Base-by-base conservation (phyloP, 2,113 vertebrate species). In the Athene cunicularia region DNA sequence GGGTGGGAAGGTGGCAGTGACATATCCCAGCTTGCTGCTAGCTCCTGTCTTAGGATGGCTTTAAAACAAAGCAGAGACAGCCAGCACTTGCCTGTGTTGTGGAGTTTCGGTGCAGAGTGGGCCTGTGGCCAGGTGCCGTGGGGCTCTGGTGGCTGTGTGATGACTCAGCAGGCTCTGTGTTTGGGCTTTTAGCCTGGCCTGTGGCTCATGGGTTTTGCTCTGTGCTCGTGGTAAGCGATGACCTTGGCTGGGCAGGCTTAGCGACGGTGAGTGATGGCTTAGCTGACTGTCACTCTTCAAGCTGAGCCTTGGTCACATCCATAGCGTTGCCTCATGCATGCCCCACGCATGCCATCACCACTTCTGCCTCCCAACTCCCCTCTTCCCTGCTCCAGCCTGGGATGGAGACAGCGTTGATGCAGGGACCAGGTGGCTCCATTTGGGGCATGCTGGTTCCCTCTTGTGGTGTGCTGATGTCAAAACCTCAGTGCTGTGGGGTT, bases 391-490 rank as follows among this genome's bases (percentile, higher is more conserved):
- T 81, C 43, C 64, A 52, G 53, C 85, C 67, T n/a, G 70, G 84
- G 24, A 15, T 66, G 35, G 67, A 52, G 50, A 2, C 39, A 5
- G 58, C 2, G 17, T 43, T 63, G 72, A 5, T 2, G 35, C 26
- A 27, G 84, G 66, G 59, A 64, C 27, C 1, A 0, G 52, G 73
- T 17, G 39, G 47, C 75, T 83, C 52, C 13, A 2, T 90, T 60
- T 12, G 53, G 80, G 76, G 86, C 55, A 10, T 75, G 72, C 39
- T 95, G 86, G 32, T 95, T 96, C 93, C 93, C 84, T 76, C 96
- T 95, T 66, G 79, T 43, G 94, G 92, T 74, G 55, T 17, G 8
- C 64, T 88, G 71, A 12, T 86, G 91, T 84, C 82, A 86, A 71
- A 83, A 27, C 75, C 32, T 47, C 76, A 37, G 76, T 97, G 49